A percentile compares a stretch with the other conserved stretches of the same genome.
These are phyloP conservation scores for Amblyjoppa proteus DNA, from an alignment of 2,888 invertebrate genomes.

Conservation along the genomic window DNA sequence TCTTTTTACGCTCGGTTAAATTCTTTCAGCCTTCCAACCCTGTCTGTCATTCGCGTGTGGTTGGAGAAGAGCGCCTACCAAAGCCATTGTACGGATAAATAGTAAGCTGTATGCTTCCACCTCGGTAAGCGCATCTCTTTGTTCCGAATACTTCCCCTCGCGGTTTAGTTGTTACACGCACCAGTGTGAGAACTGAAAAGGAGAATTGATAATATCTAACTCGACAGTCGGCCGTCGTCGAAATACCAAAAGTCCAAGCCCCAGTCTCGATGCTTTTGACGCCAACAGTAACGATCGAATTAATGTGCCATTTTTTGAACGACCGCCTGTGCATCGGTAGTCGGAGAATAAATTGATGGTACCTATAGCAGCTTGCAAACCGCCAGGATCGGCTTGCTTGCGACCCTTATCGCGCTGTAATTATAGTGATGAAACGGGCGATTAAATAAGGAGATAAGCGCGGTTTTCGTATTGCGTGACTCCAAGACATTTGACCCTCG, in stretches of 20 bases:
- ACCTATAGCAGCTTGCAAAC: conserved; percentile 29
- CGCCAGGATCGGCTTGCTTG: conserved; percentile 22
- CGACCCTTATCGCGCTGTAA: conserved; percentile 49
- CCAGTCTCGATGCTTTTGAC: not conserved
- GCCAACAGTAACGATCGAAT: not conserved
- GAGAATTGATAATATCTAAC: not conserved
- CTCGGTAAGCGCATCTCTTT: not conserved
- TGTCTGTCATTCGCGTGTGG: not conserved
- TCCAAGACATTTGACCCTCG: conserved; percentile 55
- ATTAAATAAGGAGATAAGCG: conserved; percentile 56
- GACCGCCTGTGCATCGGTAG: not conserved
- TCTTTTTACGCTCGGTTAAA: conserved; percentile 54
- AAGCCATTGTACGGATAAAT: not conserved
- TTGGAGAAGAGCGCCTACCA: not conserved
- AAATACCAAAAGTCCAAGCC: not conserved
- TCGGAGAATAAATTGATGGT: conserved; percentile 31
- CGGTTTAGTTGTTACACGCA: not conserved
- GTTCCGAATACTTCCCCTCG: not conserved
- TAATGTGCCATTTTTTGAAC: not conserved
- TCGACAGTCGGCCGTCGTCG: not conserved
- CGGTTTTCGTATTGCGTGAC: conserved; percentile 67
- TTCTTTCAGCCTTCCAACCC: conserved; percentile 49
- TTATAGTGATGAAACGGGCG: conserved; percentile 38
- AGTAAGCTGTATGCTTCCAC: not conserved
- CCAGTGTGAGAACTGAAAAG: not conserved